A percentile compares a stretch with the other conserved stretches of the same genome.
phyloP scores from a whole-genome alignment of 2,797 vertebrate species.

The Rhabdomys pumilio region DNA sequence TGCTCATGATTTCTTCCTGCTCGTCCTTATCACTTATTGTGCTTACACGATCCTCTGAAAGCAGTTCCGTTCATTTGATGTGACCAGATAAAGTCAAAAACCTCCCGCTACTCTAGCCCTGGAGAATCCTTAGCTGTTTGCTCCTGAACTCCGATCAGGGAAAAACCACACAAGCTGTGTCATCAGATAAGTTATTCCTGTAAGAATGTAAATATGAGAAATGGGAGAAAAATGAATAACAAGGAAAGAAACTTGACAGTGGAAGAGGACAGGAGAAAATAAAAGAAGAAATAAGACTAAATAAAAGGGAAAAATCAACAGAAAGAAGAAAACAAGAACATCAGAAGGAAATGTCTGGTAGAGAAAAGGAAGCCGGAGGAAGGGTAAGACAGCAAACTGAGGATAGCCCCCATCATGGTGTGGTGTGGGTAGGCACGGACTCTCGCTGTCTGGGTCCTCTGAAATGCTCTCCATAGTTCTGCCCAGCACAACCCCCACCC shows the following conservation, averaged over 20 bases:
- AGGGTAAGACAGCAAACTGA: neutral
- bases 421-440: neutral
- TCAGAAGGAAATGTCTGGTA: neutral
- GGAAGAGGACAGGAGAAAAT: neutral
- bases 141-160: neutral
- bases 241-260: neutral
- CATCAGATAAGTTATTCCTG: conserved; percentile 37
- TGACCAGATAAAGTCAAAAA: conserved; percentile 67
- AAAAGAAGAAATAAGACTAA: neutral
- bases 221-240: neutral
- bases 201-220: conserved; percentile 6
- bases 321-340: conserved; percentile 12
- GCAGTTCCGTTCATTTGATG: conserved; percentile 60
- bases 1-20: conserved; percentile 30
- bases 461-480: conserved; percentile 56
- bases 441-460: neutral
- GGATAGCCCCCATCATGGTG: neutral
- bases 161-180: conserved; percentile 58
- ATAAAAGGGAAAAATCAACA: neutral
- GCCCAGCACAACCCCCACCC: neutral
- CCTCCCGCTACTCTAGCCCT: neutral
- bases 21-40: conserved; percentile 29
- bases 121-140: conserved; percentile 30
- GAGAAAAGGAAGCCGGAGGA: neutral
- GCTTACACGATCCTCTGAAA: conserved; percentile 6